Base-by-base conservation (phyloP, 2,113 vertebrate genomes). In the Dunckerocampus dactyliophorus region DNA sequence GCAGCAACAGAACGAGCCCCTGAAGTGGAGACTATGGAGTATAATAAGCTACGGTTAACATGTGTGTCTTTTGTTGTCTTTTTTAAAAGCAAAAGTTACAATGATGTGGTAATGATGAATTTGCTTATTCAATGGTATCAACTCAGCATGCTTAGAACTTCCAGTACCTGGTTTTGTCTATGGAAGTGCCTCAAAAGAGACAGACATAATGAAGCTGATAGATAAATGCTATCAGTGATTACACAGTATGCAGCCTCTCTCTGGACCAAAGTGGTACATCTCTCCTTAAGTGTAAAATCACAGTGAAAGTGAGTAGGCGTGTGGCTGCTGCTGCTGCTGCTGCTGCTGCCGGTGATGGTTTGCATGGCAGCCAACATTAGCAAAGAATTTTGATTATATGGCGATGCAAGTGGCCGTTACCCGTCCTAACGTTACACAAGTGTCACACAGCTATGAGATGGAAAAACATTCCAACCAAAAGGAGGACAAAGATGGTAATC, bases 331-430 rank as follows among this genome's bases (percentile, higher is more conserved):
- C 19, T 14, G 39, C 5, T 14, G 6, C 69, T 45, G 62, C 24
- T 20, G 59, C 69, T 59, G 65, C 63, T 74, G 12, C 71, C 72
- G 47, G 57, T 57, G 57, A 28, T 31, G 52, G 68, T 67, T 80
- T 53, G 63, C 50, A 17, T 43, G 39, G 39, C 73, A 69, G 74
- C 66, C 72, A 85, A 63, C 72, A 80, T 64, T 48, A 77, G 67
- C 77, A 77, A 82, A 75, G 76, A 83, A 85, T 85, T 79, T 84
- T 61, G 69, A 87, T 84, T 77, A 79, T 68, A 85, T 49, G 28
- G 71, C 55, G 52, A 59, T 72, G 69, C 67, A 82, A 72, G 76
- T 51, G 2, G 47, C 71, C 64, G 85, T 87, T 87, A 86, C 82
- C 84, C 72, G 65, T 67, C 71, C 68, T 67, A 62, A 71, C 75